Base-by-base conservation (phyloP, 2,888 invertebrate genomes). In the Campoletis raptor region DNA sequence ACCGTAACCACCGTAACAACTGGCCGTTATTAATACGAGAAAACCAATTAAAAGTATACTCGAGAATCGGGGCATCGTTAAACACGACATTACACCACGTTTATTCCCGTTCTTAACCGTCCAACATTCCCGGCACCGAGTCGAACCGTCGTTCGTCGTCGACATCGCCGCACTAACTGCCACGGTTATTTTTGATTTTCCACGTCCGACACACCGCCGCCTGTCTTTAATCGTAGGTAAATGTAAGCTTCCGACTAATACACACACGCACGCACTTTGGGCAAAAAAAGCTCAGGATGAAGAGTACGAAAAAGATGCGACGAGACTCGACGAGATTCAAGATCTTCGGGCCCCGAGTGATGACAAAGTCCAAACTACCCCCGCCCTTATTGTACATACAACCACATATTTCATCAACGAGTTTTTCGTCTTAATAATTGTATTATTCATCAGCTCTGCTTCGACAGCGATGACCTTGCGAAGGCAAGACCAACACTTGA, bases 121-220 rank as follows among this genome's bases (percentile, higher is more conserved):
- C 88, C 92, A 92, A 92, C 93, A 92, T 90, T 92, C 92, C 92
- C 92, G 93, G 92, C 92, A 92, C 92, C 91, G 93, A 93, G 92
- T 91, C 93, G 94, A 92, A 93, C 92, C 93, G 94, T 94, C 94
- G 94, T 94, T 94, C 94, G 93, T 93, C 93, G 93, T 94, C 94
- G 94, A 94, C 94, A 94, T 94, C 93, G 94, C 93, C 94, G 94
- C 94, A 94, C 94, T 94, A 92, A 94, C 94, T 94, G 92, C 91
- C 88, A 91, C 90, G 90, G 91, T 93, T 93, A 94, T 94, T 94
- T 94, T 94, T 92, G 93, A 92, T 93, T 93, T 92, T 93, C 92
- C 82, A 82, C 82, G 82, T 84, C 86, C 82, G 77, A 77, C 64
- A 73, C 72, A 64, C 42, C 21, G 30, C 6, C 18, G 79, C 40